phyloP scores from a whole-genome alignment of 2,113 vertebrate species.

The Macaca fascicularis region T2T-MFA8v1.1 NC_088386.1:114830501-114831000 shows the following conservation, averaged over 20 bases:
- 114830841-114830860: not conserved
- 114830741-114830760: not conserved
- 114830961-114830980: conserved; percentile 80
- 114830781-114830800: conserved; percentile 65
- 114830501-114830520: not conserved
- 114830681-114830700: not conserved
- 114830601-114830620: not conserved
- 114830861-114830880: conserved; percentile 86
- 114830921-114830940: conserved; percentile 81
- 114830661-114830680: not conserved
- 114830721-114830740: conserved; percentile 43
- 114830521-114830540: not conserved
- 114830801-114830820: conserved; percentile 46
- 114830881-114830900: conserved; percentile 88
- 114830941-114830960: conserved; percentile 83
- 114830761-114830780: not conserved
- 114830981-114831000: conserved; percentile 82
- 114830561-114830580: not conserved
- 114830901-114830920: conserved; percentile 81
- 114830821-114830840: conserved; percentile 45
- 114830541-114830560: not conserved
- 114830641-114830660: not conserved
- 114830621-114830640: not conserved
- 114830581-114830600: not conserved
- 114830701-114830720: not conserved